Percentiles rank a stretch among this genome's conserved stretches.
Evolutionary conservation across 1,140 invertebrate genomes (phyloP).

Genomic region (Apolygus lucorum): DNA sequence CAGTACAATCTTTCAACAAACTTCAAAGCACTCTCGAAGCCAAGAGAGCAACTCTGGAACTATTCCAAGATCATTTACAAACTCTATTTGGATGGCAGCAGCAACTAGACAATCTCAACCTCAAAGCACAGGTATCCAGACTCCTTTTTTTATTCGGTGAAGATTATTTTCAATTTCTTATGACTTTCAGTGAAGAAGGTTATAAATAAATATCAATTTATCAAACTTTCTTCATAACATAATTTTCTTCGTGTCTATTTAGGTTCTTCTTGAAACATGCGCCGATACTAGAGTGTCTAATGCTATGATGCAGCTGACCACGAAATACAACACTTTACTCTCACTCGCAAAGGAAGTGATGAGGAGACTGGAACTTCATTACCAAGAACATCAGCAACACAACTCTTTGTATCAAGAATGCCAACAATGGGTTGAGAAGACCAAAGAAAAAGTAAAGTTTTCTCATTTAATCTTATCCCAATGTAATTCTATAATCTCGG

Average conservation of each 20-base stretch:
- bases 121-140: constrained; percentile 63
- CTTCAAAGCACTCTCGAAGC: constrained; percentile 79
- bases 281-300: constrained; percentile 88
- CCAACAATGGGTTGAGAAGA: constrained; percentile 81
- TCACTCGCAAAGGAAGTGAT: constrained; percentile 88
- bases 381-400: constrained; percentile 80
- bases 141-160: not conserved
- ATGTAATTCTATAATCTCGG: too few species aligned
- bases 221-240: not conserved
- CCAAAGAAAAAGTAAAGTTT: constrained; percentile 64
- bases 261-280: constrained; percentile 75
- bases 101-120: constrained; percentile 82
- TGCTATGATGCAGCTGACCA: constrained; percentile 85
- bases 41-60: constrained; percentile 79
- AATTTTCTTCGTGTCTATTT: too few species aligned
- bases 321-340: constrained; percentile 86
- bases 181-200: not conserved
- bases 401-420: constrained; percentile 82
- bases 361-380: constrained; percentile 79
- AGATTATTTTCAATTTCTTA: too few species aligned
- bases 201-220: too few species aligned
- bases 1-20: constrained; percentile 84
- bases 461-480: too few species aligned
- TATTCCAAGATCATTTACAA: constrained; percentile 78
- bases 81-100: constrained; percentile 89